Conservation (phyloP, 1,140 invertebrate species). For the Pomacea maculata region DNA sequence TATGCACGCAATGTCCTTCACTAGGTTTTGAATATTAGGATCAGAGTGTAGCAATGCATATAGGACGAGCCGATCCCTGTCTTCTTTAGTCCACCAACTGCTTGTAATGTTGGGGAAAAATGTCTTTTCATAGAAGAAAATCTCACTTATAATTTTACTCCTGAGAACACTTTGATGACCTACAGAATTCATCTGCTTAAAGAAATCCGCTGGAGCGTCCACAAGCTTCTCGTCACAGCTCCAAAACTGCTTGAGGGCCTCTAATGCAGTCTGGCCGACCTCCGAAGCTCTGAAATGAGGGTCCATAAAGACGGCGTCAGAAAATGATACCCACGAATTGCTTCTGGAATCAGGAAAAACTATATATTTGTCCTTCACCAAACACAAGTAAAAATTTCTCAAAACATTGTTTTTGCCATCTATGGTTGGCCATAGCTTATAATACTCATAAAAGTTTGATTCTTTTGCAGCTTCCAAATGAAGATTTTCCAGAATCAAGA, state of each 20-base stretch:
- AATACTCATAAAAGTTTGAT: constrained; percentile 1
- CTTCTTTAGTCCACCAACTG: constrained; percentile 12
- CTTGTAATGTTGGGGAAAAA: constrained; percentile 21
- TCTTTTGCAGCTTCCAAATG: background rate
- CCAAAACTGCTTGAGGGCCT: constrained; percentile 20
- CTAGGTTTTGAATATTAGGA: constrained; percentile 15
- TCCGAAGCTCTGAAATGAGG: constrained; percentile 12
- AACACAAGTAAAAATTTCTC: constrained; percentile 13
- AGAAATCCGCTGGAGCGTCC: constrained; percentile 17
- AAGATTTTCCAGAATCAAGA: constrained; percentile 4
- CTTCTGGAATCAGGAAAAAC: background rate
- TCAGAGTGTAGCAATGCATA: constrained; percentile 4
- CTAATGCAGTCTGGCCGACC: constrained; percentile 15
- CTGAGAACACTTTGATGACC: background rate
- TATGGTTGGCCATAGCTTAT: constrained; percentile 19
- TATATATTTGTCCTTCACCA: background rate
- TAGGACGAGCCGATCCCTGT: constrained; percentile 11
- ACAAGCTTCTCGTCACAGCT: background rate
- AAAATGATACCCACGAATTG: constrained; percentile 7
- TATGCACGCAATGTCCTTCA: constrained; percentile 11
- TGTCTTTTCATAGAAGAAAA: constrained; percentile 13
- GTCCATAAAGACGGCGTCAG: constrained; percentile 5
- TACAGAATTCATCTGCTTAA: background rate
- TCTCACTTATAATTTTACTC: background rate
- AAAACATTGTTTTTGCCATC: background rate